These are phyloP conservation scores for Lasioglossum morio DNA, from an alignment of 2,888 invertebrate genomes.

Conservation along the genomic window DNA sequence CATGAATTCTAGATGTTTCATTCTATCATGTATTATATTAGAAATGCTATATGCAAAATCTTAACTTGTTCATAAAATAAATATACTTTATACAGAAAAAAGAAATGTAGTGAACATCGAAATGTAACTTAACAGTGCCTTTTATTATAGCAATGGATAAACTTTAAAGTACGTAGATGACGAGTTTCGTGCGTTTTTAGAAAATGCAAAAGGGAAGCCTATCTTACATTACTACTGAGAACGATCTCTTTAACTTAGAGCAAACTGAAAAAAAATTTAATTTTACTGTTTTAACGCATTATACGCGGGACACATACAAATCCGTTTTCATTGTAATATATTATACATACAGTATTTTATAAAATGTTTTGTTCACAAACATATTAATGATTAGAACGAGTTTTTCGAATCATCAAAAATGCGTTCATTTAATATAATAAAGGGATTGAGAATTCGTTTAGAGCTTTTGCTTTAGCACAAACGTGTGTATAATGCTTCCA, in stretches of 20 bases:
- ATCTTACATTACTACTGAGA: background rate
- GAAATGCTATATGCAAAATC: slow-evolving; percentile 21
- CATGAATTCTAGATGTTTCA: slow-evolving; percentile 23
- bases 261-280: slow-evolving; percentile 7
- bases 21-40: slow-evolving; percentile 24
- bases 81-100: slow-evolving; percentile 15
- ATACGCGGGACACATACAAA: background rate
- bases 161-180: background rate
- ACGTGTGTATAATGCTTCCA: slow-evolving; percentile 35
- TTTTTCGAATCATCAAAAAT: background rate
- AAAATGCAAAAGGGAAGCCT: background rate
- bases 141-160: background rate
- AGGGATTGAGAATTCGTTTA: slow-evolving; percentile 11
- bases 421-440: background rate
- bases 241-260: background rate
- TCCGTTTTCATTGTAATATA: background rate
- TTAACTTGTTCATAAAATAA: slow-evolving; percentile 16
- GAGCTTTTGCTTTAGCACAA: slow-evolving; percentile 26
- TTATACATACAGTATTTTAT: background rate
- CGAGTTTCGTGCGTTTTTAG: background rate
- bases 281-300: background rate
- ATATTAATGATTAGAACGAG: background rate
- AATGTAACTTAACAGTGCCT: slow-evolving; percentile 13
- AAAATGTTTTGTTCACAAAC: background rate
- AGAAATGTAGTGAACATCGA: slow-evolving; percentile 5